Evolutionary conservation across 23 tunicate genomes (phyloP), one percentile per base, ranked within the genome.

Genomic region (Trididemnum nubilum): DNA sequence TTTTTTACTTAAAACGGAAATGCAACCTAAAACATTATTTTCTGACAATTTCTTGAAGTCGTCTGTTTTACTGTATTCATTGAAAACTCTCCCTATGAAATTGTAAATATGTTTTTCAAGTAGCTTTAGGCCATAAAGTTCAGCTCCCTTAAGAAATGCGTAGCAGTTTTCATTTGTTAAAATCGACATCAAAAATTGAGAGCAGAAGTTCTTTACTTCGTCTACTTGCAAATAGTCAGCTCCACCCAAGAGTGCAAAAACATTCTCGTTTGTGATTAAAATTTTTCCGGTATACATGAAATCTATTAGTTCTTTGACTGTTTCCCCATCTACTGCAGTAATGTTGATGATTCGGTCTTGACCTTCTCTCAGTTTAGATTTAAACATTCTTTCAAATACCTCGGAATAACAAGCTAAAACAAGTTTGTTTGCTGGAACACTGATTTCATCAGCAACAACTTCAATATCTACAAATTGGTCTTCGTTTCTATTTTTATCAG

Each of bases 321-420:
- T 15, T 63, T 21, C 23, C 23, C 23, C 27, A 63, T 63, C 69
- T 15, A 63, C 28, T 15, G 7, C 23, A 15, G 19, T 63, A 21
- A 63, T 63, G 24, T 63, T 28, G 28, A 63, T 23, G 25, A 28
- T 63, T 4, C 4, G 4, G 19, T 63, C 28, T 4, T 63, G 23
- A 18, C 28, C 7, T 63, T 63, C 69, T 23, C 23, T 63, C 69
- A 63, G 19, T 18, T 63, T 28, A 18, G 69, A 4, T 19, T 15
- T 21, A 63, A 63, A 63, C 69, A 63, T 63, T 63, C 7, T 63
- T 23, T 63, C 27, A 63, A 63, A 63, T 15, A 15, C 19, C 24
- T 23, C 27, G 69, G 69, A 63, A 63, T 63, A 63, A 63, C 69
- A 63, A 63, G 69, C 25, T 23, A 63, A 63, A 23, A 63, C 27